Percentiles rank a stretch among this genome's conserved stretches.
These are phyloP conservation scores for Prionace glauca DNA, from an alignment of 2,797 vertebrate genomes.

Conservation along the genomic window DNA sequence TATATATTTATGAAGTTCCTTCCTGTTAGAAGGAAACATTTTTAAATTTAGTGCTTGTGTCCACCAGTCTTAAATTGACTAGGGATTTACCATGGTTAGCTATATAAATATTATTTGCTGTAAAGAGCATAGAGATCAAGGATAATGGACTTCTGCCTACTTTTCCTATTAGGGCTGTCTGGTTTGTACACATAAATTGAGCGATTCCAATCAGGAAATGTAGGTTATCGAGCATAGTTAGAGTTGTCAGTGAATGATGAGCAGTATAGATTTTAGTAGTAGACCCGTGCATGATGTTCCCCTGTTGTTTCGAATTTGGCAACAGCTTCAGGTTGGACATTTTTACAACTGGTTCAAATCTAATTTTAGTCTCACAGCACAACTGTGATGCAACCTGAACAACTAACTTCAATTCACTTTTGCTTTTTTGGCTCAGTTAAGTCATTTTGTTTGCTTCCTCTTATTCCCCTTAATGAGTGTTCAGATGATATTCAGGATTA, in stretches of 20 bases:
- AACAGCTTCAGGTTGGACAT: neutral
- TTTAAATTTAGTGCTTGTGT: neutral
- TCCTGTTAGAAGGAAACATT: neutral
- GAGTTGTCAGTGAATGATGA: neutral
- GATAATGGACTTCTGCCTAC: neutral
- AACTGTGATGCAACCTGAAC: neutral
- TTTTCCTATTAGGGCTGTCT: neutral
- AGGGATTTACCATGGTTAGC: neutral
- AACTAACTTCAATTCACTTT: neutral
- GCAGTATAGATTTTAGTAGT: neutral
- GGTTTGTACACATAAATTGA: neutral
- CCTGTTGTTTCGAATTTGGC: neutral
- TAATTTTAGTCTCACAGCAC: neutral
- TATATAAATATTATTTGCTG: neutral
- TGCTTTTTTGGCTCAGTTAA: neutral
- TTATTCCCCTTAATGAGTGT: neutral
- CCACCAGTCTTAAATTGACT: neutral
- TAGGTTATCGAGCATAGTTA: neutral
- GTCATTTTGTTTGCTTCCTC: neutral
- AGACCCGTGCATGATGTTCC: neutral
- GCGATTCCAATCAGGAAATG: neutral
- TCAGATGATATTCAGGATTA: neutral
- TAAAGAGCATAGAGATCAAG: neutral
- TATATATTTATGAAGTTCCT: neutral
- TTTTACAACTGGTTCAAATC: neutral